Evolutionary conservation across 1,140 invertebrate species (phyloP).

Genomic region (Maniola jurtina): DNA sequence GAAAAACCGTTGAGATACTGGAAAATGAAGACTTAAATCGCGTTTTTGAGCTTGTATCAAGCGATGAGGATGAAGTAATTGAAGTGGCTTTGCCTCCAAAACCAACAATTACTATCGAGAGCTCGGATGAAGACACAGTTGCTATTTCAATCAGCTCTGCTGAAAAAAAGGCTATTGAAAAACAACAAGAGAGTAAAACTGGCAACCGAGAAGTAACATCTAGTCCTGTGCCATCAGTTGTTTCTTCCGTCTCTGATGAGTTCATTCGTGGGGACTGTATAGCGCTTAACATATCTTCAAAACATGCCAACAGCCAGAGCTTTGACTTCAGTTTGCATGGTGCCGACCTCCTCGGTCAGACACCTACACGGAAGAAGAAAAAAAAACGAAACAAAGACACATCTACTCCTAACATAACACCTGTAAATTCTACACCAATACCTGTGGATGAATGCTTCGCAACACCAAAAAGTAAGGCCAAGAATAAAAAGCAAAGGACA

Average conservation of each 20-base stretch:
- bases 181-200: slow-evolving; percentile 34
- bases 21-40: slow-evolving; percentile 51
- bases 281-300: slow-evolving; percentile 72
- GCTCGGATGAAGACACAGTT: slow-evolving; percentile 69
- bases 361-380: slow-evolving; percentile 64
- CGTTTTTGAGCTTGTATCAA: slow-evolving; percentile 56
- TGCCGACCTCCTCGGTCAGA: slow-evolving; percentile 60
- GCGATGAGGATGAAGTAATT: slow-evolving; percentile 75
- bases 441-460: slow-evolving; percentile 64
- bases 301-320: slow-evolving; percentile 55
- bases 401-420: slow-evolving; percentile 44
- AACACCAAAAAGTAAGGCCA: slow-evolving; percentile 73
- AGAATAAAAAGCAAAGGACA: slow-evolving; percentile 58
- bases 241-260: slow-evolving; percentile 76
- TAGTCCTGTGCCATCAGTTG: slow-evolving; percentile 73
- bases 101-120: slow-evolving; percentile 73
- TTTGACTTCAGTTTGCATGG: slow-evolving; percentile 76
- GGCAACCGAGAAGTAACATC: slow-evolving; percentile 52
- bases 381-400: slow-evolving; percentile 68
- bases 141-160: slow-evolving; percentile 20
- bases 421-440: slow-evolving; percentile 14
- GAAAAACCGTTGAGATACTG: slow-evolving; percentile 60
- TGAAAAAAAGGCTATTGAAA: slow-evolving; percentile 28
- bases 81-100: slow-evolving; percentile 68
- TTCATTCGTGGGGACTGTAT: slow-evolving; percentile 75